Conservation (phyloP, 1,140 invertebrate species). For the Sarcophaga peregrina region DNA sequence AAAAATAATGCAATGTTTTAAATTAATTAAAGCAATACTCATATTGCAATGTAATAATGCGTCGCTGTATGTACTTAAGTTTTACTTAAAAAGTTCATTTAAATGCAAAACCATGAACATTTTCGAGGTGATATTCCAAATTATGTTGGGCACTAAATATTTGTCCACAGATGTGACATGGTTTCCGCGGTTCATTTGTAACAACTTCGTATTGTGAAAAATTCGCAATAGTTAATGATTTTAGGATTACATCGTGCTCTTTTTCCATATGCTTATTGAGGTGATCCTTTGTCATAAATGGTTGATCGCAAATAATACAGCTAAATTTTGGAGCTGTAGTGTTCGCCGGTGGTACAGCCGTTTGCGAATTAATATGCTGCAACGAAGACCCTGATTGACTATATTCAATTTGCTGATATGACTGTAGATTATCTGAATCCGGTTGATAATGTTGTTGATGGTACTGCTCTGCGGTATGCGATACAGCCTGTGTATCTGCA, state of each 20-base stretch:
- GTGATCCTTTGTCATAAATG: conserved; percentile 39
- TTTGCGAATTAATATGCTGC: neutral
- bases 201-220: conserved; percentile 46
- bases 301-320: conserved; percentile 47
- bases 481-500: neutral
- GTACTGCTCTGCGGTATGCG: too few relatives aligned
- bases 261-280: conserved; percentile 48
- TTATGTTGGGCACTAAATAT: conserved; percentile 45
- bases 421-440: neutral
- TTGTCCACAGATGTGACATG: conserved; percentile 46
- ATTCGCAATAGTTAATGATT: conserved; percentile 44
- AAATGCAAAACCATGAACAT: conserved; percentile 42
- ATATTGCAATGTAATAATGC: too few relatives aligned
- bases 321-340: conserved; percentile 26
- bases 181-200: conserved; percentile 35
- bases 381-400: too few relatives aligned
- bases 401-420: neutral
- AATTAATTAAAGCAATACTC: too few relatives aligned
- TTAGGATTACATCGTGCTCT: conserved; percentile 47
- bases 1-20: too few relatives aligned
- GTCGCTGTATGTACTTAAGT: too few relatives aligned
- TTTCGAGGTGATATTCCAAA: conserved; percentile 44
- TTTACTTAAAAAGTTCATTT: neutral
- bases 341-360: neutral
- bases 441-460: neutral